phyloP scores from a whole-genome alignment of 2,797 vertebrate genomes.

The Nannoperca obscura region DNA sequence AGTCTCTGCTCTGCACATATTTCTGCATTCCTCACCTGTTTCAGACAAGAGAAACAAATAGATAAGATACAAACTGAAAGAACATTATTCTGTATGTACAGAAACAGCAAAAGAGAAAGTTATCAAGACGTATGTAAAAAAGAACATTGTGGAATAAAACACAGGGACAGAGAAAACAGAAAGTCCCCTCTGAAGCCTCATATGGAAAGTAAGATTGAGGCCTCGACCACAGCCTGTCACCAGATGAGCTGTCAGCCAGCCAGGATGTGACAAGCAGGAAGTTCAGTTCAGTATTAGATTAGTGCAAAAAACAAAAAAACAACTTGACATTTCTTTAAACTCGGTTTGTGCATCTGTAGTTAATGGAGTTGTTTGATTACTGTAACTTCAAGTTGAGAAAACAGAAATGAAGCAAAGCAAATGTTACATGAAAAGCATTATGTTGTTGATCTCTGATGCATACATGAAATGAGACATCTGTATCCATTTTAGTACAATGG shows the following conservation, averaged over 20 bases:
- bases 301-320: not conserved
- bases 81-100: not conserved
- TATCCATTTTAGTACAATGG: not conserved
- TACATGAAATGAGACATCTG: not conserved
- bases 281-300: conserved; percentile 41
- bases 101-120: conserved; percentile 5
- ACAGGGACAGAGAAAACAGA: conserved; percentile 13
- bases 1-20: conserved; percentile 12
- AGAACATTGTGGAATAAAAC: conserved; percentile 13
- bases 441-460: not conserved
- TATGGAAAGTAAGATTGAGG: conserved; percentile 56
- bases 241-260: conserved; percentile 62
- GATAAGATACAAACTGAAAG: conserved; percentile 9
- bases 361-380: not conserved
- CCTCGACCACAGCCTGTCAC: conserved; percentile 69
- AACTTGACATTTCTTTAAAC: not conserved
- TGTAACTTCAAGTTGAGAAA: not conserved
- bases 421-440: conserved; percentile 8
- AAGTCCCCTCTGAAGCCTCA: conserved; percentile 37
- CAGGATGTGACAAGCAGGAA: conserved; percentile 79
- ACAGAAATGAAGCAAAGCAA: not conserved
- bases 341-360: not conserved
- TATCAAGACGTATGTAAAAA: not conserved
- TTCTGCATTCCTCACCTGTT: conserved; percentile 19
- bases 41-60: conserved; percentile 5